Evolutionary conservation across 2,888 invertebrate species (phyloP).

Genomic region (Pachydiplax longipennis): DNA sequence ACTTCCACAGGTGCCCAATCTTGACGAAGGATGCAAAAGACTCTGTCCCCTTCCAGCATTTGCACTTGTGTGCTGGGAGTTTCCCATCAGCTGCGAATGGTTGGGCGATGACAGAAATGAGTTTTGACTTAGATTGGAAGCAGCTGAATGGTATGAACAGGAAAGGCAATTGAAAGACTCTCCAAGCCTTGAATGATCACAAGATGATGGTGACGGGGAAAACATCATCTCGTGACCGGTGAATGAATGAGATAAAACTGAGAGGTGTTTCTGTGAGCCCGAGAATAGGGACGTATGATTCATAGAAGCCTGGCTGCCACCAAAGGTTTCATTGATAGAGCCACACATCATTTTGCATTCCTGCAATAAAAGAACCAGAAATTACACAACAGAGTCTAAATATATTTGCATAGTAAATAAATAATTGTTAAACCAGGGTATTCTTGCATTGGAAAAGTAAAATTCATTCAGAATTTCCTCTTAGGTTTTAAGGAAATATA

Average conservation of each 20-base stretch:
- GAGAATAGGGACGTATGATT: conserved; percentile 9
- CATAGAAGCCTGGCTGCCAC: neutral
- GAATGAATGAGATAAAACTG: neutral
- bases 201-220: neutral
- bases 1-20: neutral
- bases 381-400: no score
- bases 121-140: neutral
- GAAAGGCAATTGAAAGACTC: neutral
- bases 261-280: conserved; percentile 7
- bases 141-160: neutral
- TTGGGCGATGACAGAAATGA: neutral
- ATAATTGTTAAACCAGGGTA: no score
- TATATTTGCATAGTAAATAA: no score
- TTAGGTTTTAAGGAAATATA: no score
- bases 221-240: neutral
- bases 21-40: neutral
- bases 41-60: neutral
- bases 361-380: conserved; percentile 48
- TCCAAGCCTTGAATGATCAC: neutral
- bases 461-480: no score
- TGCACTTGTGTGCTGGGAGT: neutral
- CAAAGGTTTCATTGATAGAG: conserved; percentile 2
- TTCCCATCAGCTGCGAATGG: neutral
- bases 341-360: conserved; percentile 54
- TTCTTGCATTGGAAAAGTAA: neutral